phyloP scores from a whole-genome alignment of 1,140 invertebrate genomes.

The Goniozus legneri region DNA sequence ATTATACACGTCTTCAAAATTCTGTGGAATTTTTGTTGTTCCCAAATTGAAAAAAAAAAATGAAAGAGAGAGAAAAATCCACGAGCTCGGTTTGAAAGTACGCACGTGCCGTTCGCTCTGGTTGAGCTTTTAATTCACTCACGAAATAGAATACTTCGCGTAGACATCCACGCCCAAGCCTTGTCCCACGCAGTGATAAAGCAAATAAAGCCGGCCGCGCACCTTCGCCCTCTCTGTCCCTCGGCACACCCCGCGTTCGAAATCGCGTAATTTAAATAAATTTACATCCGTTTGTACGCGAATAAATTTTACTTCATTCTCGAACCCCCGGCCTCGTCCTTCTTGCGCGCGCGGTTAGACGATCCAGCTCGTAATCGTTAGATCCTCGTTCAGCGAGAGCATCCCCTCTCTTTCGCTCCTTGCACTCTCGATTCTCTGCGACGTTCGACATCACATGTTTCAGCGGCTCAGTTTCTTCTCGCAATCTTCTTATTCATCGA shows the following conservation, averaged over 20 bases:
- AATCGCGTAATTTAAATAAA: conserved; percentile 55
- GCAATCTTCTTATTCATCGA: too few relatives aligned
- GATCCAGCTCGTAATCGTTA: conserved; percentile 14
- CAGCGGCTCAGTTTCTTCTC: too few relatives aligned
- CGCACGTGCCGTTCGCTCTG: too few relatives aligned
- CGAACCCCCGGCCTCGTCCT: conserved; percentile 26
- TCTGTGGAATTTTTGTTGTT: too few relatives aligned
- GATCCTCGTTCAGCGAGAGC: conserved; percentile 14
- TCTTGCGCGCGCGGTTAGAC: not conserved
- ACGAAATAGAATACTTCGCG: conserved; percentile 45
- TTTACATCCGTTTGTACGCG: conserved; percentile 53
- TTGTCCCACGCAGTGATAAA: conserved; percentile 51
- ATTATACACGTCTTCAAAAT: too few relatives aligned
- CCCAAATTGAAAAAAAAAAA: not conserved
- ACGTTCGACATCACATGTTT: too few relatives aligned
- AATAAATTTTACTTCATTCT: conserved; percentile 50
- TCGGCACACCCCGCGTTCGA: conserved; percentile 51
- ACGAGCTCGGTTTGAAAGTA: too few relatives aligned
- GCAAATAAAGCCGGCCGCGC: conserved; percentile 48
- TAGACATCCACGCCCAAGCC: conserved; percentile 45
- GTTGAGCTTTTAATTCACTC: conserved; percentile 48
- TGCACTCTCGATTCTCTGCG: not conserved
- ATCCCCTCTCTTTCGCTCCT: conserved; percentile 18
- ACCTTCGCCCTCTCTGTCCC: conserved; percentile 30
- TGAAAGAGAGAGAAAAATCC: not conserved